A percentile compares a stretch with the other conserved stretches of the same genome.
Conservation (phyloP, 2,113 vertebrate species). For the Phainopepla nitens region DNA sequence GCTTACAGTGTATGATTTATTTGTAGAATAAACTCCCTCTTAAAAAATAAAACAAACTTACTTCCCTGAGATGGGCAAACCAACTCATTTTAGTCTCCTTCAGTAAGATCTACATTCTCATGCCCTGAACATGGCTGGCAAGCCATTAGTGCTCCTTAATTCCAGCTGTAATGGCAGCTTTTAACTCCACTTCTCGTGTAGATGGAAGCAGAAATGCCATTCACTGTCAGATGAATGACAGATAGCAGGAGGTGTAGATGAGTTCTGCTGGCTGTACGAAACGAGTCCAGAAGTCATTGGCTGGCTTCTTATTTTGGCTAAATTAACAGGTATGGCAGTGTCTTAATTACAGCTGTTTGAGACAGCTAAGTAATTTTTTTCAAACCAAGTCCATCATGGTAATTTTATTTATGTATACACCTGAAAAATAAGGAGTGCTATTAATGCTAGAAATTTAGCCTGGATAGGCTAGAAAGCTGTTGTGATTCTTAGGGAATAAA, state of each 20-base stretch:
- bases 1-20: neutral
- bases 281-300: neutral
- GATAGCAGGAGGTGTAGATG: neutral
- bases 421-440: neutral
- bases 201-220: neutral
- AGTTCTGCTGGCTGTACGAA: neutral
- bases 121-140: neutral
- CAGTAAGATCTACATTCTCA: neutral
- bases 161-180: constrained; percentile 1
- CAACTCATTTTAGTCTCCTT: neutral
- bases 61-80: neutral
- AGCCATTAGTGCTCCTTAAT: neutral
- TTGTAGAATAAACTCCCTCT: neutral
- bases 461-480: neutral
- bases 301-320: neutral
- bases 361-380: neutral
- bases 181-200: accelerated
- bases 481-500: neutral
- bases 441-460: neutral
- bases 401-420: neutral
- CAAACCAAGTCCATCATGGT: neutral
- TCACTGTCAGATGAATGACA: neutral
- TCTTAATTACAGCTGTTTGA: neutral
- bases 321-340: neutral
- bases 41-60: too few relatives aligned